A percentile compares a stretch with the other conserved stretches of the same genome.
Conservation (phyloP, 1,140 invertebrate genomes). For the Sitobion miscanthi region DNA sequence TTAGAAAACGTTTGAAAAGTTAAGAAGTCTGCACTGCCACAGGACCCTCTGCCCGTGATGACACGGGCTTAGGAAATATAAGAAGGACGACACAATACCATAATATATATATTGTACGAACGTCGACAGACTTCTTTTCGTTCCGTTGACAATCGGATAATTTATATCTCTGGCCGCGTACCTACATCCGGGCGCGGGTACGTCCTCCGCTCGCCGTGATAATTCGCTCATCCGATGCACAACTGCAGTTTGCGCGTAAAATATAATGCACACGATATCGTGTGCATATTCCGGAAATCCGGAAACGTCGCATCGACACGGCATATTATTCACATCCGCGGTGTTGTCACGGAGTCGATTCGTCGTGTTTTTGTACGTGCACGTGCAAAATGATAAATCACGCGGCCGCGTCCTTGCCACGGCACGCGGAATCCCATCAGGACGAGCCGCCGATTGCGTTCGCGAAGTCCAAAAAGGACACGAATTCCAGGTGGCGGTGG, state of each 20-base stretch:
- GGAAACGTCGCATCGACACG: neutral
- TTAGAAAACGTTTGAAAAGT: neutral
- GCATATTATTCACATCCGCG: neutral
- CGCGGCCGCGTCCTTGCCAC: neutral
- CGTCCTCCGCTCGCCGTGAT: neutral
- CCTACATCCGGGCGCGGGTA: neutral
- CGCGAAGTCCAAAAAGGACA: neutral
- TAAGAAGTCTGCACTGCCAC: neutral
- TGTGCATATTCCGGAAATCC: neutral
- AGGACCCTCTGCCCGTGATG: no score
- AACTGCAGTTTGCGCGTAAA: neutral
- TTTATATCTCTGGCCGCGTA: neutral
- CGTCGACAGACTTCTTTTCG: neutral
- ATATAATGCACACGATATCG: no score
- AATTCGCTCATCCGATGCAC: neutral
- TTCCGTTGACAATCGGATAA: neutral
- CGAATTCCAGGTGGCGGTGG: slow-evolving; percentile 13
- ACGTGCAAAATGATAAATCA: slow-evolving; percentile 23
- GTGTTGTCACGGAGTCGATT: neutral
- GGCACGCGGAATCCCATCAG: neutral
- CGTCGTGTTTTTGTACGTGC: neutral
- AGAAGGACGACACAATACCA: neutral
- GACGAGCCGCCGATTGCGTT: slow-evolving; percentile 29
- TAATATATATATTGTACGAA: neutral
- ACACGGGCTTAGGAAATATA: neutral